Percentiles rank a stretch among this genome's conserved stretches.
phyloP scores from a whole-genome alignment of 2,113 vertebrate species.

The Catharus bicknelli region DNA sequence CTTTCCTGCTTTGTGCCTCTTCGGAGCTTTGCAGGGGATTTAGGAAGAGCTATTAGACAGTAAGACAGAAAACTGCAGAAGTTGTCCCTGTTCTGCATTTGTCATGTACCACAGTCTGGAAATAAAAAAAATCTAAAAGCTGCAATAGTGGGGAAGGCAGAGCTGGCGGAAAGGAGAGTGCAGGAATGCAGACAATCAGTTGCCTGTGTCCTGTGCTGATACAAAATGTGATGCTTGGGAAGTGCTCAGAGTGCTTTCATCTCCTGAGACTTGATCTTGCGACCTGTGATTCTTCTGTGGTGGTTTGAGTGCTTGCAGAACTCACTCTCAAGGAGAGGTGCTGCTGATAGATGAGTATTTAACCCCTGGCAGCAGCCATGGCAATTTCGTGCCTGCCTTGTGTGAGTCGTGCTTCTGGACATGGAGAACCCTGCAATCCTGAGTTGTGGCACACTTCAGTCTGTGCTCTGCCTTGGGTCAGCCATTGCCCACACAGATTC shows the following conservation, averaged over 20 bases:
- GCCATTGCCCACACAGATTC: not conserved
- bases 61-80: not conserved
- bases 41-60: not conserved
- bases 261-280: not conserved
- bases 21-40: not conserved
- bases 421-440: not conserved
- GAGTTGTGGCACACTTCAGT: not conserved
- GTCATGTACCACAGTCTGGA: fast-evolving
- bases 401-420: not conserved
- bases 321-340: not conserved
- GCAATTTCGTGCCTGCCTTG: not conserved
- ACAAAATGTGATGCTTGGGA: not conserved
- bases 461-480: not conserved
- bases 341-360: not conserved
- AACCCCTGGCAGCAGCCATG: not conserved
- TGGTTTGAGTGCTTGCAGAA: not conserved
- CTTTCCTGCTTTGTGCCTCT: not conserved
- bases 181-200: not conserved
- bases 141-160: fast-evolving
- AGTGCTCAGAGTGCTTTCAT: not conserved
- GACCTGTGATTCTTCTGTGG: not conserved
- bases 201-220: not conserved
- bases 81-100: not conserved
- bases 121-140: not conserved
- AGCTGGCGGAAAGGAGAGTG: not conserved